A percentile compares a stretch with the other conserved stretches of the same genome.
Evolutionary conservation across 2,888 invertebrate species (phyloP).

Genomic region (Noctua pronuba): DNA sequence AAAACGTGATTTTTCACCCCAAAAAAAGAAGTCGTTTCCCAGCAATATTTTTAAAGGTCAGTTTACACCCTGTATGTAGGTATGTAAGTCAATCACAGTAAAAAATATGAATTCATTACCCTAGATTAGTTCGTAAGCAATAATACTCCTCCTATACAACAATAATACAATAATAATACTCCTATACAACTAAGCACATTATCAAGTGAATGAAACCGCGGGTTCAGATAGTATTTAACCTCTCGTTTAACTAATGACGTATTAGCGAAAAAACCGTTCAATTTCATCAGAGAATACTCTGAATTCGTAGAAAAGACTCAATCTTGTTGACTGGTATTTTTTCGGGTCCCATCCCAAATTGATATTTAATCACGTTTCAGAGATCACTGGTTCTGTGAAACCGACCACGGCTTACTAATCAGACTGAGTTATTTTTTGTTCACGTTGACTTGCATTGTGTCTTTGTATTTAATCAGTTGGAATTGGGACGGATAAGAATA

Average conservation of each 20-base stretch:
- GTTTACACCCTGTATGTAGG: too few species aligned
- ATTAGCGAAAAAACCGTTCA: slow-evolving; percentile 31
- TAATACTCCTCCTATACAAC: neutral
- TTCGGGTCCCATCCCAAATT: slow-evolving; percentile 57
- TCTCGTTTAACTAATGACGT: slow-evolving; percentile 38
- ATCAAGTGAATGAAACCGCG: neutral
- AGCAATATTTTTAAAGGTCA: too few species aligned
- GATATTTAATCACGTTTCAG: slow-evolving; percentile 67
- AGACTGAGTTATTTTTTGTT: slow-evolving; percentile 49
- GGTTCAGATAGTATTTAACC: slow-evolving; percentile 12
- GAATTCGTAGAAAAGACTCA: slow-evolving; percentile 47
- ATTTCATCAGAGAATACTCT: slow-evolving; percentile 21
- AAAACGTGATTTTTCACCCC: too few species aligned
- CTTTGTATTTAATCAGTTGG: slow-evolving; percentile 22
- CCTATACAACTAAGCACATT: neutral
- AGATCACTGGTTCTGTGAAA: slow-evolving; percentile 64
- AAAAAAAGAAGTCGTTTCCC: too few species aligned
- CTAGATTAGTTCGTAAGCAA: neutral
- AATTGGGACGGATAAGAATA: slow-evolving; percentile 2
- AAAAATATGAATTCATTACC: neutral
- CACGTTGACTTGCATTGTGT: slow-evolving; percentile 32
- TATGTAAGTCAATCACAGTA: too few species aligned
- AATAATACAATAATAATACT: too few species aligned
- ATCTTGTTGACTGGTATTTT: slow-evolving; percentile 63
- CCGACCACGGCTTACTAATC: slow-evolving; percentile 58